phyloP scores from a whole-genome alignment of 37 sponge, comb jelly and placozoan genomes.

The Chondrilla cf. caribensis region DNA sequence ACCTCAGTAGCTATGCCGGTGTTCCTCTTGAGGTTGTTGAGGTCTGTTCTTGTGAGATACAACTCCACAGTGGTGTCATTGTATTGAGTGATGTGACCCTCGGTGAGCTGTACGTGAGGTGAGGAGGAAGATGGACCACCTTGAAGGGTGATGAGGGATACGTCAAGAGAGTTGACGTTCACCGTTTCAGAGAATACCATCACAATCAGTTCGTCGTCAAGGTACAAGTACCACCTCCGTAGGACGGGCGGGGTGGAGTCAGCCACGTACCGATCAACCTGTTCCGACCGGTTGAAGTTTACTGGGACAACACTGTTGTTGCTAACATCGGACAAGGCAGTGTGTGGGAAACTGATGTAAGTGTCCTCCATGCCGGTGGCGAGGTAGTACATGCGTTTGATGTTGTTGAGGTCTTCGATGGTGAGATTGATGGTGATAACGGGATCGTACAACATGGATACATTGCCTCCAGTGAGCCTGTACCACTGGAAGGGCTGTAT shows the following conservation, averaged over 20 bases:
- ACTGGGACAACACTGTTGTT: constrained; percentile 56
- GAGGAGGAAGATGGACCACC: background rate
- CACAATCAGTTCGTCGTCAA: constrained; percentile 41
- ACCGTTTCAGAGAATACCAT: constrained; percentile 72
- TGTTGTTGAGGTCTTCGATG: constrained; percentile 50
- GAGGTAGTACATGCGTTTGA: constrained; percentile 53
- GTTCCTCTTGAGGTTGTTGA: constrained; percentile 70
- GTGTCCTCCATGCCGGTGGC: constrained; percentile 59
- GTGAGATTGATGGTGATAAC: constrained; percentile 30
- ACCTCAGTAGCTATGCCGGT: constrained; percentile 36
- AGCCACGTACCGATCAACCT: constrained; percentile 36
- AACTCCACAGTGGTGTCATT: constrained; percentile 60
- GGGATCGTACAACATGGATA: constrained; percentile 33
- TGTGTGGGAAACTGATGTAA: constrained; percentile 38
- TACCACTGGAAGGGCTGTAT: constrained; percentile 21
- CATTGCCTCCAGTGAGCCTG: constrained; percentile 56
- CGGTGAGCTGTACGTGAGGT: constrained; percentile 29
- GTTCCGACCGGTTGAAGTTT: constrained; percentile 26
- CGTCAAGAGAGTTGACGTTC: constrained; percentile 54
- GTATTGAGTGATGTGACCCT: constrained; percentile 8
- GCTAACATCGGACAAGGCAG: constrained; percentile 53
- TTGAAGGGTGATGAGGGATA: constrained; percentile 60
- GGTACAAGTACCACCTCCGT: constrained; percentile 35
- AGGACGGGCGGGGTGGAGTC: constrained; percentile 56
- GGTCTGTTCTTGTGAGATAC: constrained; percentile 39